Percentiles rank a stretch among this genome's conserved stretches.
phyloP scores from a whole-genome alignment of 2,113 vertebrate genomes.

The Delphinapterus leucas region DNA sequence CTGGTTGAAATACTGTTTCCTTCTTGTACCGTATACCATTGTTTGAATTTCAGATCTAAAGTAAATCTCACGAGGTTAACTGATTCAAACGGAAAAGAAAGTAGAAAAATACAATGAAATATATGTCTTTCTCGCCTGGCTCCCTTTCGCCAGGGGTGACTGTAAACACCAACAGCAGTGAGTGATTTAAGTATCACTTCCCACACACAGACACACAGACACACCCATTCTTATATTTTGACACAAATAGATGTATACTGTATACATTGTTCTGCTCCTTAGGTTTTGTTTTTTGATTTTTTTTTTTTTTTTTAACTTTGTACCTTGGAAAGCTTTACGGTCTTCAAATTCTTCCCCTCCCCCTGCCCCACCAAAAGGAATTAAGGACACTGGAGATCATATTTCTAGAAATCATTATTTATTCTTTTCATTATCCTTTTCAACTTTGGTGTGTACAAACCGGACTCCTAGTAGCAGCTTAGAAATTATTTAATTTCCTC shows the following conservation, averaged over 20 bases:
- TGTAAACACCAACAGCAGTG: neutral
- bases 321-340: neutral
- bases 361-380: neutral
- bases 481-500: neutral
- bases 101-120: neutral
- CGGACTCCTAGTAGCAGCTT: conserved; percentile 54
- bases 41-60: neutral
- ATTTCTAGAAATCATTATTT: neutral
- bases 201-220: too few species aligned
- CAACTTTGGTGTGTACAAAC: conserved; percentile 46
- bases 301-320: neutral
- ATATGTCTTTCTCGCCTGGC: neutral
- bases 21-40: neutral
- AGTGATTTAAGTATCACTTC: neutral
- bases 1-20: neutral
- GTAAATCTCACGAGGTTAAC: neutral
- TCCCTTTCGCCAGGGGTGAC: neutral
- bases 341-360: neutral
- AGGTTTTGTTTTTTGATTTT: neutral
- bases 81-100: neutral
- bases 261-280: neutral
- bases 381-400: neutral
- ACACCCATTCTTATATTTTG: neutral
- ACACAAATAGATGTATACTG: neutral
- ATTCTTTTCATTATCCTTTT: neutral